phyloP scores from a whole-genome alignment of 2,888 invertebrate species.

The Zaprionus lineosus region DNA sequence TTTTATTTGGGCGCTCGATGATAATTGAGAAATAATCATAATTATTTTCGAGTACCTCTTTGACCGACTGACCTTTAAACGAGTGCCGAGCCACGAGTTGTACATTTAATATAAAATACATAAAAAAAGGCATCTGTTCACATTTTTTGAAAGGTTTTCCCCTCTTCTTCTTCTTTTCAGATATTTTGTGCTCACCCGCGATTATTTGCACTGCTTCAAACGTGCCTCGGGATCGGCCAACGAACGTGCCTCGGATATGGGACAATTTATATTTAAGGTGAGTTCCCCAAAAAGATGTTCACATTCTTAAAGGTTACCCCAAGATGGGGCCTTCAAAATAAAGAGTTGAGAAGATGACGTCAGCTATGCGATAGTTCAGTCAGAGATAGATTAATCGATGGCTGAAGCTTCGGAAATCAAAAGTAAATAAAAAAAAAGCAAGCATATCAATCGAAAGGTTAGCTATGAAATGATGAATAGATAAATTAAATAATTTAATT shows the following conservation, averaged over 20 bases:
- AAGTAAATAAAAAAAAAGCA: no score
- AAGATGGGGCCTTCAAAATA: no score
- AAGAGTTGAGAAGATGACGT: no score
- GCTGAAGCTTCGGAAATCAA: no score
- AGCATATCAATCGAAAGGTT: no score
- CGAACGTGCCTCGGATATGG: slow-evolving; percentile 86
- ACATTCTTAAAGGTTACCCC: slow-evolving; percentile 4
- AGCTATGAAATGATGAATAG: no score
- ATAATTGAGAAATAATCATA: slow-evolving; percentile 22
- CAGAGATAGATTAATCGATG: no score
- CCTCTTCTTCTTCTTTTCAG: slow-evolving; percentile 69
- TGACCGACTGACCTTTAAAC: slow-evolving; percentile 55
- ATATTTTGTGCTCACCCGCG: slow-evolving; percentile 86
- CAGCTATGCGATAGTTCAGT: no score
- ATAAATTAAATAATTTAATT: no score
- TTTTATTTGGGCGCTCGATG: slow-evolving; percentile 32
- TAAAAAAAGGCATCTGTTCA: no score
- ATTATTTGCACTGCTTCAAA: slow-evolving; percentile 87
- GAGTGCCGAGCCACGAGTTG: no score
- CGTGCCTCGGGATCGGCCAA: slow-evolving; percentile 85
- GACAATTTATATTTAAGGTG: slow-evolving; percentile 87
- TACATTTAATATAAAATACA: no score
- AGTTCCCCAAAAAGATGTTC: slow-evolving; percentile 1
- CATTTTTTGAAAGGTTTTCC: slow-evolving; percentile 6
- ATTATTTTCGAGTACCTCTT: slow-evolving; percentile 27